Conservation (phyloP, 2,113 vertebrate genomes). For the Corydoras maculifer region DNA sequence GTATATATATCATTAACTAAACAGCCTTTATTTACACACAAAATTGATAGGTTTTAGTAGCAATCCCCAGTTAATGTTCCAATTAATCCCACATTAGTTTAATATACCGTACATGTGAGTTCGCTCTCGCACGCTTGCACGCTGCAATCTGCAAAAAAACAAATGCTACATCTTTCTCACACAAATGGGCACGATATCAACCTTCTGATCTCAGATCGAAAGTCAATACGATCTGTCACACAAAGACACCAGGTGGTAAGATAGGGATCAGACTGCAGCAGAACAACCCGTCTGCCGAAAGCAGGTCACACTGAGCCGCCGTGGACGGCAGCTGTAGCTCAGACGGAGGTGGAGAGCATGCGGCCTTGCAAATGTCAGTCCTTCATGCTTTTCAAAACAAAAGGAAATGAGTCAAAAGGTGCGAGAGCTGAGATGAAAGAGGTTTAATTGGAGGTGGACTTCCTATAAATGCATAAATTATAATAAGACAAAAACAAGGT, state of each 20-base stretch:
- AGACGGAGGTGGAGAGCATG: slow-evolving; percentile 4
- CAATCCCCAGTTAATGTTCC: too few relatives aligned
- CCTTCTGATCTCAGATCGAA: not conserved
- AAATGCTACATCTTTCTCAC: not conserved
- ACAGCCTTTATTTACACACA: too few relatives aligned
- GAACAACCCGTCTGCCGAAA: not conserved
- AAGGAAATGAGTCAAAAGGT: slow-evolving; percentile 24
- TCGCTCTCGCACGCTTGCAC: not conserved
- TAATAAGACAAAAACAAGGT: not conserved
- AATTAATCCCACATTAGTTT: too few relatives aligned
- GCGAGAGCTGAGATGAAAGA: not conserved
- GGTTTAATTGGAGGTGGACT: not conserved
- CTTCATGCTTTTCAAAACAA: slow-evolving; percentile 1
- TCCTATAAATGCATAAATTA: too few relatives aligned
- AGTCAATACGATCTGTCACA: not conserved
- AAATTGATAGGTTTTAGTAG: too few relatives aligned
- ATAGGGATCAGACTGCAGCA: not conserved
- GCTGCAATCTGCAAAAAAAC: not conserved
- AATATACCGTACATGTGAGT: not conserved
- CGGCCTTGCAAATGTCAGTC: slow-evolving; percentile 19
- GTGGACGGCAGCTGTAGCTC: not conserved
- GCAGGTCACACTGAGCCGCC: not conserved
- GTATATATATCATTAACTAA: too few relatives aligned
- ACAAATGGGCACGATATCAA: not conserved
- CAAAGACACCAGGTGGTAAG: not conserved